phyloP scores from a whole-genome alignment of 2,888 invertebrate species.

The Prenolepis imparis region DNA sequence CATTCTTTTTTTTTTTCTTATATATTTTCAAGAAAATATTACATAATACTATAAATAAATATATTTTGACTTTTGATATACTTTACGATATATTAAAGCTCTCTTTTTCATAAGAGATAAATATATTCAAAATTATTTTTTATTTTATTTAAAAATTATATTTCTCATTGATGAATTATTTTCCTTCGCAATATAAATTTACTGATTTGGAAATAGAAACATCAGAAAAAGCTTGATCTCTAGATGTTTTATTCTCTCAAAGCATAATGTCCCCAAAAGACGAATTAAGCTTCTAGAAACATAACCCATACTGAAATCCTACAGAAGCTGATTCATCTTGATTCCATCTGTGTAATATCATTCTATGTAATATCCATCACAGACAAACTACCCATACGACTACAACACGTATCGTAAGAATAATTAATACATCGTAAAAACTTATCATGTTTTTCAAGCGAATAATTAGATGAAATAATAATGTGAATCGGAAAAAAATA shows the following conservation, averaged over 20 bases:
- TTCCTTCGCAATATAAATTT: not conserved
- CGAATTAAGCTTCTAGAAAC: conserved; percentile 33
- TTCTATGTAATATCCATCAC: conserved; percentile 15
- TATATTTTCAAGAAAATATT: not conserved
- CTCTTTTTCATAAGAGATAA: not conserved
- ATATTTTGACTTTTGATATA: not conserved
- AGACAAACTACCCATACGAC: not conserved
- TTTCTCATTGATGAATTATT: not conserved
- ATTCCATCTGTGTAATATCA: conserved; percentile 15
- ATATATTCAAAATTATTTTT: not conserved
- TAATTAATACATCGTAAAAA: conserved; percentile 43
- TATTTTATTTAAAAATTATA: not conserved
- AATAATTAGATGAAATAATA: not conserved
- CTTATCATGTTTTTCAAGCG: not conserved
- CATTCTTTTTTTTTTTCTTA: not conserved
- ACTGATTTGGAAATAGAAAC: not conserved
- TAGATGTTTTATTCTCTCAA: conserved; percentile 13
- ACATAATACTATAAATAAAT: conserved; percentile 1
- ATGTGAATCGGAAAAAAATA: not conserved
- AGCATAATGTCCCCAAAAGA: conserved; percentile 9
- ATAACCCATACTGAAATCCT: conserved; percentile 25
- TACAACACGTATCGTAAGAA: conserved; percentile 13
- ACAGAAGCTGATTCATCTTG: conserved; percentile 39
- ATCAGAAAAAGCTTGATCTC: not conserved
- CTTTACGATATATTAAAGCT: not conserved